Evolutionary conservation across 2,888 invertebrate species (phyloP).

Genomic region (Lapara coniferarum): DNA sequence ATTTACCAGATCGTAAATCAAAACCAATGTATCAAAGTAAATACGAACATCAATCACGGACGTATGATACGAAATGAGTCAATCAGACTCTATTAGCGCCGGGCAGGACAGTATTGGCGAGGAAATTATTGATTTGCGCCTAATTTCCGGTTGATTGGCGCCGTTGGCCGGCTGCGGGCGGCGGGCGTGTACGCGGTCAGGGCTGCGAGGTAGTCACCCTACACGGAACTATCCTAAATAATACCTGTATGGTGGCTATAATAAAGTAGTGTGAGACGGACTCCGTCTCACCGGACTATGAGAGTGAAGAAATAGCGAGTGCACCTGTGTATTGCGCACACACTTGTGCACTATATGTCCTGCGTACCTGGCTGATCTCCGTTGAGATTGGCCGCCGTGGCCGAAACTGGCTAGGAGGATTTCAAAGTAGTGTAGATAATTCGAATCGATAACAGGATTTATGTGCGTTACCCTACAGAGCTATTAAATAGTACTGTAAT

Average conservation of each 20-base stretch:
- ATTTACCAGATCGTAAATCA: background rate
- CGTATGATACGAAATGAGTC: conserved; percentile 37
- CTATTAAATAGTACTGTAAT: too few relatives aligned
- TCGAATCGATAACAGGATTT: background rate
- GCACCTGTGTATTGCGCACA: too few relatives aligned
- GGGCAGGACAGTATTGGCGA: conserved; percentile 57
- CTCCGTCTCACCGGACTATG: too few relatives aligned
- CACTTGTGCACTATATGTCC: too few relatives aligned
- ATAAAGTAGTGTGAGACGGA: too few relatives aligned
- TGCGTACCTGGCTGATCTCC: too few relatives aligned
- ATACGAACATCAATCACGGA: background rate
- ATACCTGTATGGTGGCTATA: background rate
- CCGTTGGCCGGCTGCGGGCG: conserved; percentile 54
- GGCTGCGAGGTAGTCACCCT: conserved; percentile 20
- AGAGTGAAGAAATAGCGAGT: too few relatives aligned
- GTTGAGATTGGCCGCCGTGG: too few relatives aligned
- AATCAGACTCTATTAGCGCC: conserved; percentile 71
- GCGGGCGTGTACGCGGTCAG: conserved; percentile 69
- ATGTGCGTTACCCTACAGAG: background rate
- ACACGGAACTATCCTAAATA: conserved; percentile 12
- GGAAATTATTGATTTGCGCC: conserved; percentile 80
- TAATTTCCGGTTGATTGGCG: conserved; percentile 74
- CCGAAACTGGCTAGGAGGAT: too few relatives aligned
- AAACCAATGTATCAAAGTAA: background rate
- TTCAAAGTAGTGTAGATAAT: background rate